These are phyloP conservation scores for Sarotherodon lohbergeri DNA, from an alignment of 2,113 vertebrate species.

Conservation along the genomic window DNA sequence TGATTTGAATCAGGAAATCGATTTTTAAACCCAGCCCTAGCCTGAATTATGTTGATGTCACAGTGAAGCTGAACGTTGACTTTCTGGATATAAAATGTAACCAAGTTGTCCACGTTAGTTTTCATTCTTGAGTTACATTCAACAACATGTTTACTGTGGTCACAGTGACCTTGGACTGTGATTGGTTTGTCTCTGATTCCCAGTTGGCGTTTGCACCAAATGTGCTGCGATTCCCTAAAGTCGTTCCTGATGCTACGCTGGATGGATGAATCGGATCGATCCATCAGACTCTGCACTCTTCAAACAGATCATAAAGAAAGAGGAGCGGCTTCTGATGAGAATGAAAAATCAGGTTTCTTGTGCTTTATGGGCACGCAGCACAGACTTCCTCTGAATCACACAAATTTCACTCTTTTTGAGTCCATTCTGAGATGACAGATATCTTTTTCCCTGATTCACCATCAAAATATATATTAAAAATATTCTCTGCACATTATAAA, in stretches of 20 bases:
- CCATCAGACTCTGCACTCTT: accelerated
- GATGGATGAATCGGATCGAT: not conserved
- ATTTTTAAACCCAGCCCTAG: accelerated
- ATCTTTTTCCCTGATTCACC: not conserved
- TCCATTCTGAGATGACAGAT: not conserved
- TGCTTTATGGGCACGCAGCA: not conserved
- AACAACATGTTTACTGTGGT: not conserved
- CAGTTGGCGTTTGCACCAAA: not conserved
- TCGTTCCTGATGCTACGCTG: accelerated
- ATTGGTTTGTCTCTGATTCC: not conserved
- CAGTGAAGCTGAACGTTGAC: not conserved
- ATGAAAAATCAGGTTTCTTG: not conserved
- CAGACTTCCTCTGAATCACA: not conserved
- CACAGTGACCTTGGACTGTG: not conserved
- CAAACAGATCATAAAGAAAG: not conserved
- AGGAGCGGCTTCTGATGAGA: not conserved
- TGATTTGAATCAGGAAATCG: not conserved
- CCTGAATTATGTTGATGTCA: not conserved
- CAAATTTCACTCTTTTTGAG: not conserved
- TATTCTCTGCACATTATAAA: not conserved
- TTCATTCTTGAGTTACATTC: not conserved
- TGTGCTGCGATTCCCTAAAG: not conserved
- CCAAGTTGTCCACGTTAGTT: accelerated
- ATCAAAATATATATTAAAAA: not conserved
- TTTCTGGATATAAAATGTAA: not conserved